Base-by-base conservation (phyloP, 2,113 vertebrate genomes). In the Egretta garzetta region DNA sequence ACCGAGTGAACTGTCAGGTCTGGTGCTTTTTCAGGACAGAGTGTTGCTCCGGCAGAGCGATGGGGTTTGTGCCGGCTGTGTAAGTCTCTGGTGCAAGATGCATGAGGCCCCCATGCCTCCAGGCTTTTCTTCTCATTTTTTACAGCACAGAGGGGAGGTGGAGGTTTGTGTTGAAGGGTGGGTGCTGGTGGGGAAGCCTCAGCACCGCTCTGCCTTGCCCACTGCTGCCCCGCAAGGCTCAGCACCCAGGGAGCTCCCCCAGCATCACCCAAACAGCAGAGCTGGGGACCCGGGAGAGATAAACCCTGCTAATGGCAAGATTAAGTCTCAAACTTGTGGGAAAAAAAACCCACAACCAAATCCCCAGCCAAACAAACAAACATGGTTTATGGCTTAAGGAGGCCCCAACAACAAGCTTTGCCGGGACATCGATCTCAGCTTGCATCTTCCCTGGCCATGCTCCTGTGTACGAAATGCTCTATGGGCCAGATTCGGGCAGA, bases 1-100 rank as follows among this genome's bases (percentile, higher is more conserved):
- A 6, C 6, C 2, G 3, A 50, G 19, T 4, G 8, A 58, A 41
- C 33, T 6, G 1, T 1, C 0, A 21, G 12, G 2, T 74, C 77
- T 12, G 21, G 5, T 28, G 17, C 8, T 16, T 82, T 82, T 67
- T 80, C 21, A 7, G n/a, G 37, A 41, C 16, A 19, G 26, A 13
- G 14, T 6, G 9, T 66, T 75, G 21, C 27, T 43, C 32, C 1
- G 0, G 45, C 35, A 64, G 22, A 55, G 10, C 5, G 2, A 3
- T 8, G 1, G 13, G 1, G 0, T 50, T n/a, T 56, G 35, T 23
- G 21, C 17, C 10, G 0, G 23, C 67, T 59, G 20, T 19, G 32
- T 7, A 20, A 68, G 15, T 17, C 55, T 35, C 24, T 24, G 32
- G 43, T 55, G 32, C 22, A 50, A 47, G 52, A 41, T 2, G 6